Conservation (phyloP, 1,140 invertebrate genomes). For the Danaus melanippus region DNA sequence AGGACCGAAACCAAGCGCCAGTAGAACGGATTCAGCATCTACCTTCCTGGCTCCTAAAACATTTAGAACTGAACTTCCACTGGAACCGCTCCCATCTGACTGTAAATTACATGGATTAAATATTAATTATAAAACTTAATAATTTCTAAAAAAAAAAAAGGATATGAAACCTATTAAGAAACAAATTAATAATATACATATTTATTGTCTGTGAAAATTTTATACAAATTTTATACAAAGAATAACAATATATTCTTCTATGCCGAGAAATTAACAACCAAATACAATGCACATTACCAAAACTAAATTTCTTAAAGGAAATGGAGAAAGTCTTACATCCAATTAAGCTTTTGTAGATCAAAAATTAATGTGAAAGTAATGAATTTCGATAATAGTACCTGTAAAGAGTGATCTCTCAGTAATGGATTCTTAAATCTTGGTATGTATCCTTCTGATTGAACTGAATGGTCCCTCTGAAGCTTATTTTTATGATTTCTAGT, state of each 20-base stretch:
- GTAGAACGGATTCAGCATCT: conserved; percentile 82
- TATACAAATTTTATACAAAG: too few species aligned
- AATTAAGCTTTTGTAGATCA: neutral
- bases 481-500: conserved; percentile 39
- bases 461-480: conserved; percentile 61
- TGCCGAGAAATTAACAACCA: too few species aligned
- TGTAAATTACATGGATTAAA: conserved; percentile 49
- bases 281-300: too few species aligned
- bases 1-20: conserved; percentile 81
- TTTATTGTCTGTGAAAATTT: too few species aligned
- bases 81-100: conserved; percentile 77
- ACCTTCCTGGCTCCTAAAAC: conserved; percentile 80
- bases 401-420: conserved; percentile 65
- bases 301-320: too few species aligned
- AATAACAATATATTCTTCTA: too few species aligned
- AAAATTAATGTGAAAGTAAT: conserved; percentile 3
- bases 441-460: conserved; percentile 65
- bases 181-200: too few species aligned
- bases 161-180: too few species aligned
- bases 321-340: too few species aligned
- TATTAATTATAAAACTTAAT: too few species aligned
- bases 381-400: conserved; percentile 36
- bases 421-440: conserved; percentile 66
- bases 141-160: too few species aligned
- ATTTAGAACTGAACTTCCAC: conserved; percentile 79